Base-by-base conservation (phyloP, 2,113 vertebrate genomes). In the Lepus americanus region DNA sequence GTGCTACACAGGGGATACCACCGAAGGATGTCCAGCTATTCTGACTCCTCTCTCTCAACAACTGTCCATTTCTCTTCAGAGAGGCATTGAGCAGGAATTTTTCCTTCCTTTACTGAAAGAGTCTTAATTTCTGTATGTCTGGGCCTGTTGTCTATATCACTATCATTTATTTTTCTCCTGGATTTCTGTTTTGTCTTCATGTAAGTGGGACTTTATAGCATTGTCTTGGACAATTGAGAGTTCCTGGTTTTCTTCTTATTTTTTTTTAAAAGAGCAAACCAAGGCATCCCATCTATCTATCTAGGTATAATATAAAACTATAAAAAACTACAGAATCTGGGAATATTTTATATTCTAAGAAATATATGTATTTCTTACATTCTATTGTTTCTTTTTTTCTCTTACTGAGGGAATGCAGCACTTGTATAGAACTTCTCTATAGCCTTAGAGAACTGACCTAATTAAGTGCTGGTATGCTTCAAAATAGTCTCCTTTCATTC, bases 401-500 rank as follows among this genome's bases (percentile, higher is more conserved):
- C 4, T 55, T 66, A 80, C 5, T 84, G 31, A 84, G 61, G 5
- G 64, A 51, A 89, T 92, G 20, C 25, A 63, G 23, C 5, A 55
- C 81, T 20, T 69, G 88, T 76, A 27, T 20, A 79, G 55, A 25
- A 6, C 22, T 1, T 66, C 19, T 94, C 3, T 66, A 6, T 59
- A 16, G 77, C 10, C 85, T 25, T 29, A 79, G 44, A 83, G 27
- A 82, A 76, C n/a, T 84, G 53, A 83, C 14, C 11, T 67, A 94
- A 80, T 87, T 87, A 90, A 92, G 14, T 9, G 70, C 14, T 16
- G 92, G 9, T 76, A 10, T 44, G 49, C 44, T 87, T 72, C 14
- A 55, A 12, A 90, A 39, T 87, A 53, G 79, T 84, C 31, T 83
- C 9, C 19, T 83, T 85, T 87, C 72, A 84, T 95, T 91, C 53